Base-by-base conservation (phyloP, 1,140 invertebrate genomes). In the Bathynomus jamesi region DNA sequence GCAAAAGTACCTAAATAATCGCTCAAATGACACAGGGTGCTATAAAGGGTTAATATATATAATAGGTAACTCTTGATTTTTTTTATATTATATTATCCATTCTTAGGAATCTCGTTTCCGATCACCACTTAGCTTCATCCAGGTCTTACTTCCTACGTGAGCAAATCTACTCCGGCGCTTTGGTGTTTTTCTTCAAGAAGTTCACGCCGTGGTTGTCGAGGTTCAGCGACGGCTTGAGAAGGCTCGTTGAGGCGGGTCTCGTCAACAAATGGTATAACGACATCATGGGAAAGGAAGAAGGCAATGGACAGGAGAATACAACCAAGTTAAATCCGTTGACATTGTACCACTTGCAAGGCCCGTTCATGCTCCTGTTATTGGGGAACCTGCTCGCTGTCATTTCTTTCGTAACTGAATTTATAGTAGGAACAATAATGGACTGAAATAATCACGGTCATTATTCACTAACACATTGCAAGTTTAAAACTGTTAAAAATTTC, bases 351-450 rank as follows among this genome's bases (percentile, higher is more conserved):
- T 29, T 67, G 7, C 28, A 67, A 27, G 65, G 65, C 3, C 65
- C 65, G 7, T 67, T 67, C 27, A 46, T 28, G 30, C 17, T 67
- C 17, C 60, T 74, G 25, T 70, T 79, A 24, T 79, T 79, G 70
- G 80, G 79, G n/a, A n/a, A n/a, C n/a, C n/a, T n/a, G n/a, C n/a
- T n/a, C n/a, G n/a, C n/a, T n/a, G n/a, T n/a, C n/a, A n/a, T n/a
- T n/a, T n/a, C n/a, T n/a, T n/a, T n/a, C n/a, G n/a, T n/a, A n/a
- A n/a, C n/a, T n/a, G n/a, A n/a, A n/a, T n/a, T n/a, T n/a, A n/a
- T n/a, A n/a, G n/a, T n/a, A n/a, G n/a, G n/a, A n/a, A n/a, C n/a
- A n/a, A n/a, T n/a, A n/a, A n/a, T n/a, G n/a, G n/a, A n/a, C n/a
- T n/a, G n/a, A n/a, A n/a, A n/a, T n/a, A n/a, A n/a, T n/a, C n/a